Conservation (phyloP, 2,113 vertebrate genomes). For the Australoheros scitulus region DNA sequence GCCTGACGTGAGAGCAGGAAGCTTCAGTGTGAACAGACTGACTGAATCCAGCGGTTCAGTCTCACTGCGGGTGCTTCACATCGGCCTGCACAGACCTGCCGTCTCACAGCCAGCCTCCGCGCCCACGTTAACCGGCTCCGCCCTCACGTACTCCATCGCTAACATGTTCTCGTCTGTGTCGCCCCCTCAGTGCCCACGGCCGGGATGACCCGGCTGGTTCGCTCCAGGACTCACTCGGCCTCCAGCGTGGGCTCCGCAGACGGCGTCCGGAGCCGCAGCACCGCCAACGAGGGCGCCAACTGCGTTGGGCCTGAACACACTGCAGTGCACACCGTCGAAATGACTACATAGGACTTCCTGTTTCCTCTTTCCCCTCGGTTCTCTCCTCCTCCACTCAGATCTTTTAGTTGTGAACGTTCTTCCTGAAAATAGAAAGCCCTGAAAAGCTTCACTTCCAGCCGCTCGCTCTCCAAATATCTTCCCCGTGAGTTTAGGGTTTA, state of each 20-base stretch:
- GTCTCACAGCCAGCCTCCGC: background rate
- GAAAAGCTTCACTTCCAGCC: background rate
- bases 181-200: conserved; percentile 88
- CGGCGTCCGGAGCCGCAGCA: conserved; percentile 81
- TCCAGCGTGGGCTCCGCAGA: conserved; percentile 90
- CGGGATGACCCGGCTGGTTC: conserved; percentile 90
- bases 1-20: background rate
- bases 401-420: conserved; percentile 5
- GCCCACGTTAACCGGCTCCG: background rate
- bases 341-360: background rate
- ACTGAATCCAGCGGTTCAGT: conserved; percentile 31
- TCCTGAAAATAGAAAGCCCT: background rate
- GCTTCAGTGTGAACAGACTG: conserved; percentile 26
- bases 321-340: conserved; percentile 5
- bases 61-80: conserved; percentile 32
- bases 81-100: background rate
- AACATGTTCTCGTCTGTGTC: background rate
- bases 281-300: conserved; percentile 73
- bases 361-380: background rate
- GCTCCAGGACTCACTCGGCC: conserved; percentile 91
- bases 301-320: background rate
- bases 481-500: background rate
- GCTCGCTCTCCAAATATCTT: background rate
- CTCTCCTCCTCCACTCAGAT: background rate
- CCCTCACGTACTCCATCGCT: background rate